phyloP scores from a whole-genome alignment of 2,888 invertebrate species.

The Drosophila anomelani region DNA sequence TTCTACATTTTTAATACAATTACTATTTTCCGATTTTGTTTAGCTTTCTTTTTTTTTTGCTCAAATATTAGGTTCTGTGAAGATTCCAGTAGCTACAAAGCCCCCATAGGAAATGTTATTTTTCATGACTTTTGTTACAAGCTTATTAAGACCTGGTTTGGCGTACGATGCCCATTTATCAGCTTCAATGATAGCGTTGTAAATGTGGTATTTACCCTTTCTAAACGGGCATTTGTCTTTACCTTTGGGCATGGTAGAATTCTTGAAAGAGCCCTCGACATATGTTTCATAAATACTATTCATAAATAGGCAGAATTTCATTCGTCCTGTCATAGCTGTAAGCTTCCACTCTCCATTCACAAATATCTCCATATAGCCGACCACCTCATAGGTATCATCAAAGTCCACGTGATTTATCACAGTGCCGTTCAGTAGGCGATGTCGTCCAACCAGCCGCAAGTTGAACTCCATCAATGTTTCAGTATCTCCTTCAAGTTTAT shows the following conservation, averaged over 20 bases:
- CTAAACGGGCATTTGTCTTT: neutral
- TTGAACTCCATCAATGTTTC: neutral
- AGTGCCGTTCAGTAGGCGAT: neutral
- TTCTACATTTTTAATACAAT: neutral
- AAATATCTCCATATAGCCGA: fast-evolving
- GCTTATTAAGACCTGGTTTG: neutral
- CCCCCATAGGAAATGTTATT: neutral
- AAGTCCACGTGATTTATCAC: neutral
- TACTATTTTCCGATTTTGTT: neutral
- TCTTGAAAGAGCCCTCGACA: neutral
- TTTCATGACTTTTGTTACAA: fast-evolving
- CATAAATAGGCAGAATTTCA: neutral
- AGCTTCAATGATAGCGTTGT: neutral
- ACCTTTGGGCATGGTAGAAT: neutral
- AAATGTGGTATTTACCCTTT: neutral
- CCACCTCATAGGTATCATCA: neutral
- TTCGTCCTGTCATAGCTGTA: neutral
- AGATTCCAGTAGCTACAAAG: neutral
- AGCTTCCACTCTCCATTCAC: neutral
- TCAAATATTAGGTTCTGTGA: neutral
- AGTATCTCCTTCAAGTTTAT: neutral
- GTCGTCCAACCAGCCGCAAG: neutral
- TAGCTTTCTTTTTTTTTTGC: neutral
- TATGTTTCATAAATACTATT: neutral
- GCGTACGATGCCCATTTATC: neutral